Evolutionary conservation across 2,888 invertebrate species (phyloP).

Genomic region (Platycheirus rosarum): DNA sequence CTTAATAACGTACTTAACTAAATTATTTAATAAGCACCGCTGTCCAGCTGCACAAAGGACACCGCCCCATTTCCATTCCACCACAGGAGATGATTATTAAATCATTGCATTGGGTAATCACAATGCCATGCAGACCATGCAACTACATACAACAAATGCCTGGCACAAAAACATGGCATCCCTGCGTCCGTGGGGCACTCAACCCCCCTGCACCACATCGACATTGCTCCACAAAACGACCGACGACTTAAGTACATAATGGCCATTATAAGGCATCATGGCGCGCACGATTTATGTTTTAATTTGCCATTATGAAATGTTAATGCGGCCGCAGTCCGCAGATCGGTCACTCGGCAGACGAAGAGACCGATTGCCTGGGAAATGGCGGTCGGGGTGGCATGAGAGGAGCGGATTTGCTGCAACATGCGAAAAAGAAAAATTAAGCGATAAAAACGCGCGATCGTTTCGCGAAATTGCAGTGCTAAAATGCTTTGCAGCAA

Average conservation of each 20-base stretch:
- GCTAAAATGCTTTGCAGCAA: constrained; percentile 74
- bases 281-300: constrained; percentile 75
- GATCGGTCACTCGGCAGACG: constrained; percentile 62
- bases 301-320: constrained; percentile 75
- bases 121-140: constrained; percentile 47
- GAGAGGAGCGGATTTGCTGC: constrained; percentile 26
- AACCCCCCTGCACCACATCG: neutral
- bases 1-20: constrained; percentile 73
- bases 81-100: constrained; percentile 64
- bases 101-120: constrained; percentile 72
- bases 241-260: constrained; percentile 74
- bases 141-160: constrained; percentile 40
- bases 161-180: constrained; percentile 29
- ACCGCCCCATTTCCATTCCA: constrained; percentile 70
- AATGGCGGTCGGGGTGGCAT: neutral
- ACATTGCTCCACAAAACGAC: constrained; percentile 72
- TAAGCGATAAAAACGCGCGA: constrained; percentile 74
- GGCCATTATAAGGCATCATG: constrained; percentile 74
- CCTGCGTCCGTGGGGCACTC: neutral
- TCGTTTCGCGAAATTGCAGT: constrained; percentile 74
- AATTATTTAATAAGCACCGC: constrained; percentile 73
- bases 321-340: constrained; percentile 68
- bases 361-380: constrained; percentile 6
- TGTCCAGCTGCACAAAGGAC: constrained; percentile 68
- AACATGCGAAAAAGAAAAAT: constrained; percentile 73